Base-by-base conservation (phyloP, 1,140 invertebrate genomes). In the Watersipora subatra region DNA sequence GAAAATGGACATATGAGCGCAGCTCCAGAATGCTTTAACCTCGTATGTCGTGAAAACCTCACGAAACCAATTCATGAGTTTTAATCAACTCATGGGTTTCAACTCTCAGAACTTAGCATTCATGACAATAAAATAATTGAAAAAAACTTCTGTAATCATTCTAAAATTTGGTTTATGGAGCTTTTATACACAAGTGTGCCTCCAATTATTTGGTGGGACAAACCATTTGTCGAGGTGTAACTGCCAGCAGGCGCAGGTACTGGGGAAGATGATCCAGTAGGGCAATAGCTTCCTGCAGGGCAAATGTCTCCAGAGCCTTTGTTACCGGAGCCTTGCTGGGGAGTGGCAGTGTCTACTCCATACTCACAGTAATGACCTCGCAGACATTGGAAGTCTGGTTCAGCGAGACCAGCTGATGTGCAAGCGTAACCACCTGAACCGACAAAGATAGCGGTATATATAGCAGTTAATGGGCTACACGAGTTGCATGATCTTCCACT, bases 301-400 rank as follows among this genome's bases (percentile, higher is more conserved):
- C 76, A 78, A 58, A 70, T 67, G 15, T 62, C 73, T 20, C 76
- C 76, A 12, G 66, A 61, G 3, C 76, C 76, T 46, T 71, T 75
- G 65, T 75, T 71, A 0, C 61, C 1, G 1, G 46, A 63, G 27
- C 59, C 26, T 24, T 68, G 64, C 17, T 69, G 67, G 3, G 76
- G 76, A 57, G 74, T 75, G n/a, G 71, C 67, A 2, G 73, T 76
- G 66, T 78, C 74, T 12, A 74, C 71, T n/a, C 76, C 76, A 2
- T 67, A 70, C 63, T 73, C 74, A 69, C 76, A 78, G 66, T 77
- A 78, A 66, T 75, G 72, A 3, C 75, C 75, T 3, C 70, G 67
- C 25, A 69, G 24, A 70, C 76, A 78, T 28, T 70, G 30, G 22
- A 73, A 74, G 67, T 75, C 70, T 12, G 72, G 69, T 19, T 64